phyloP scores from a whole-genome alignment of 2,888 invertebrate species.

The Aelia acuminata region DNA sequence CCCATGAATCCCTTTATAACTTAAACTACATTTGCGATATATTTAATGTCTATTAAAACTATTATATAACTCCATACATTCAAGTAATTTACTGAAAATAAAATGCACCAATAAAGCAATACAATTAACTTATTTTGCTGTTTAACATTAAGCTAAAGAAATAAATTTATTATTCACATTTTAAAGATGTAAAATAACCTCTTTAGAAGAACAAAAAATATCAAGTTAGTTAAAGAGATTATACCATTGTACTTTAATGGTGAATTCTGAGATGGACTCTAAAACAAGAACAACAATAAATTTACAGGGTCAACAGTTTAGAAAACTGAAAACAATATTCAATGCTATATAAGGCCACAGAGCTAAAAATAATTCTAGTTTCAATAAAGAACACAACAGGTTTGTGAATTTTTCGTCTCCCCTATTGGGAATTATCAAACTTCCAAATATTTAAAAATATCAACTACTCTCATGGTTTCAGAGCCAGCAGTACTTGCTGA shows the following conservation, averaged over 20 bases:
- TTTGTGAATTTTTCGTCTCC: not conserved
- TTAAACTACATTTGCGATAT: not conserved
- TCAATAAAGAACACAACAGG: not conserved
- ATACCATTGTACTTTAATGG: not conserved
- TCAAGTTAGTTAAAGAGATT: not conserved
- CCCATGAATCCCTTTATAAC: conserved; percentile 55
- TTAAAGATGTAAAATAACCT: not conserved
- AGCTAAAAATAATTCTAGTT: not conserved
- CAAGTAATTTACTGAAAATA: conserved; percentile 29
- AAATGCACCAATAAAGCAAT: conserved; percentile 48
- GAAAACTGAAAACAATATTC: not conserved
- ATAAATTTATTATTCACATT: conserved; percentile 28
- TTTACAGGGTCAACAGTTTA: not conserved
- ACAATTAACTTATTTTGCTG: not conserved
- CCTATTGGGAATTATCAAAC: not conserved
- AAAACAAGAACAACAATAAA: not conserved
- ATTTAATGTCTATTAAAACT: conserved; percentile 37
- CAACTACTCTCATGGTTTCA: not conserved
- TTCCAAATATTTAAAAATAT: not conserved
- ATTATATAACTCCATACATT: conserved; percentile 5
- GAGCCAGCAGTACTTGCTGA: not conserved
- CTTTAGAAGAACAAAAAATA: not conserved
- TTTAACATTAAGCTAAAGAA: not conserved
- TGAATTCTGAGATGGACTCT: not conserved
- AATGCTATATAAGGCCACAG: not conserved